These are phyloP conservation scores for Orthosia gothica DNA, from an alignment of 2,888 invertebrate species.

Conservation along the genomic window DNA sequence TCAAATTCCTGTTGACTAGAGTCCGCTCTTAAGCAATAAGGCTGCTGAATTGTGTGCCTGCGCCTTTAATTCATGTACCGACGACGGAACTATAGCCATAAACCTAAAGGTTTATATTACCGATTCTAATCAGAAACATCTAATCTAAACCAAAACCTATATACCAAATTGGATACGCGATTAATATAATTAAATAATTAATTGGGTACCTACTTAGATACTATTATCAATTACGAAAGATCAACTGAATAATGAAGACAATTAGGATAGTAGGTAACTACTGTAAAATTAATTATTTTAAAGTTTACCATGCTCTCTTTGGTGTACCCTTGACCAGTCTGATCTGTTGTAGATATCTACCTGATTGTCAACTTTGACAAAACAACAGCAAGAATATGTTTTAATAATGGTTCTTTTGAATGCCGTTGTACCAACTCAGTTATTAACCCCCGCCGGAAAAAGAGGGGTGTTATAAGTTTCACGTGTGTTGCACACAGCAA, in stretches of 20 bases:
- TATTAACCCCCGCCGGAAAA: no score
- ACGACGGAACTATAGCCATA: no score
- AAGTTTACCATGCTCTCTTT: slow-evolving; percentile 52
- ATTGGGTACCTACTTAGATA: neutral
- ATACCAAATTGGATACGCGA: neutral
- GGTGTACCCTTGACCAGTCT: slow-evolving; percentile 51
- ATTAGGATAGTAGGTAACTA: slow-evolving; percentile 33
- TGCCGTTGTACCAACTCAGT: neutral
- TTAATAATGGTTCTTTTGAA: neutral
- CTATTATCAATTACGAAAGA: slow-evolving; percentile 22
- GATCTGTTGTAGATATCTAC: neutral
- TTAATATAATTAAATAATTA: slow-evolving; percentile 5
- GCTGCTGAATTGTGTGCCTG: no score
- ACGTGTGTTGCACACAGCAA: no score
- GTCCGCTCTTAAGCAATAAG: no score
- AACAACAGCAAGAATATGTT: neutral
- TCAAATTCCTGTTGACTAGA: no score
- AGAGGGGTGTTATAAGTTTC: no score
- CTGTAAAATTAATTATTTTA: slow-evolving; percentile 40
- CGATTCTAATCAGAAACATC: no score
- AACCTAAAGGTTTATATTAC: no score
- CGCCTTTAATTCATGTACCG: no score
- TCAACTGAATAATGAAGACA: slow-evolving; percentile 36
- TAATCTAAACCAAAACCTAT: no score
- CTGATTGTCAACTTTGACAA: slow-evolving; percentile 1